These are phyloP conservation scores for silkworm (Bombyx mori) DNA, from an alignment of 1,140 invertebrate genomes.

Conservation along the genomic window DNA sequence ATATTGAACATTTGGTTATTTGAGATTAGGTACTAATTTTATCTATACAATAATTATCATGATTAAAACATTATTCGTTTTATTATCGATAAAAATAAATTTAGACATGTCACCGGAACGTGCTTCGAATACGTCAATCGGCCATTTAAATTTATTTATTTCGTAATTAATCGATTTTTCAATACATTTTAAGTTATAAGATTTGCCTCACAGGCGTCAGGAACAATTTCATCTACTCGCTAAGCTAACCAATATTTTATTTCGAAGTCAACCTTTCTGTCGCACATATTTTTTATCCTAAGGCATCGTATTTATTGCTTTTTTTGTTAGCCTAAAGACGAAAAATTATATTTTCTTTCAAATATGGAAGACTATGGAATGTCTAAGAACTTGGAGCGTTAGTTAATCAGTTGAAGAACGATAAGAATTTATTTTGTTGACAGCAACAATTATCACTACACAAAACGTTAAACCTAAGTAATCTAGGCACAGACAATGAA, in stretches of 20 bases:
- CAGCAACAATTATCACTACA: too few species aligned
- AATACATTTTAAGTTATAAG: slow-evolving; percentile 44
- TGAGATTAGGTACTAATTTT: slow-evolving; percentile 50
- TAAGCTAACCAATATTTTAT: slow-evolving; percentile 58
- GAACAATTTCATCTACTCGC: slow-evolving; percentile 69
- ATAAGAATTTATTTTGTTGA: too few species aligned
- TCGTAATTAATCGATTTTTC: background rate
- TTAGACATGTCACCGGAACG: background rate
- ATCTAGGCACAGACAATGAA: too few species aligned
- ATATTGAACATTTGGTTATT: slow-evolving; percentile 69
- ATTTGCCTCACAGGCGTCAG: slow-evolving; percentile 65
- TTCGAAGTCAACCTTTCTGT: slow-evolving; percentile 43
- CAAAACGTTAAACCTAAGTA: too few species aligned
- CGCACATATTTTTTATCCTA: slow-evolving; percentile 54
- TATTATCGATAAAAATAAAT: slow-evolving; percentile 19
- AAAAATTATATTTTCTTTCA: too few species aligned
- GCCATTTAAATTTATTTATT: too few species aligned
- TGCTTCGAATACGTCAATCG: too few species aligned
- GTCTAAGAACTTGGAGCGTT: too few species aligned
- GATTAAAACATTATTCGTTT: slow-evolving; percentile 20
- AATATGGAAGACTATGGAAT: too few species aligned
- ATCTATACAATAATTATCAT: slow-evolving; percentile 49
- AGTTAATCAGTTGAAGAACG: too few species aligned
- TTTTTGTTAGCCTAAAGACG: too few species aligned
- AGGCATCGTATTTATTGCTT: slow-evolving; percentile 7